Base-by-base conservation (phyloP, 1,140 invertebrate species). In the Pomacea maculata region DNA sequence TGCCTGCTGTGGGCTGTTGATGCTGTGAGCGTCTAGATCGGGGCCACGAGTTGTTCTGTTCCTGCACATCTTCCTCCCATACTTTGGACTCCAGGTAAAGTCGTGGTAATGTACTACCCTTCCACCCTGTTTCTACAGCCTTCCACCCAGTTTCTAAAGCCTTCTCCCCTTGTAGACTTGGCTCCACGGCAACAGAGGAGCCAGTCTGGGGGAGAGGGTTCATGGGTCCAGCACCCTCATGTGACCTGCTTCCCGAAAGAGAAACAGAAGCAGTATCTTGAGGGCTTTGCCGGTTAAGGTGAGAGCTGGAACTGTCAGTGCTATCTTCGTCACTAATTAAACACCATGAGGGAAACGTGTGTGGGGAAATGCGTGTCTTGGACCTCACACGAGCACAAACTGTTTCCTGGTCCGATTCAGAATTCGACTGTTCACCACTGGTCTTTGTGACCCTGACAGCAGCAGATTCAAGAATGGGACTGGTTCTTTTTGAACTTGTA, bases 321-420 rank as follows among this genome's bases (percentile, higher is more conserved):
- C 67, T 78, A 68, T 88, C 87, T 67, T 87, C 87, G 75, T 87
- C 87, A 80, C 87, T 88, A 67, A 85, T 81, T 52, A 80, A 78
- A 80, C 85, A 86, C 84, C 81, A 85, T 0, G 86, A 86, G 29
- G 87, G 87, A 77, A 83, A 86, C 4, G 82, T 79, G 14, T 78
- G 84, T 4, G 81, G 75, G 21, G 86, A 85, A 70, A 88, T 83
- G 17, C 70, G 75, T 1, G 87, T 88, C 78, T 87, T 88, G 19
- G 78, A 78, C 67, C 85, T 85, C 45, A 90, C 70, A 52, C 88
- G 83, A 64, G 83, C 80, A 77, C 83, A 88, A 70, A 88, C 82
- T 54, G 78, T 82, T 65, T 89, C 89, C 25, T 89, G 87, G 76
- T 90, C 89, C n/a, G 88, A 87, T 73, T 89, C 88, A 34, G 86